Conservation (phyloP, 2,888 invertebrate species). For the Ophion obscuratus region DNA sequence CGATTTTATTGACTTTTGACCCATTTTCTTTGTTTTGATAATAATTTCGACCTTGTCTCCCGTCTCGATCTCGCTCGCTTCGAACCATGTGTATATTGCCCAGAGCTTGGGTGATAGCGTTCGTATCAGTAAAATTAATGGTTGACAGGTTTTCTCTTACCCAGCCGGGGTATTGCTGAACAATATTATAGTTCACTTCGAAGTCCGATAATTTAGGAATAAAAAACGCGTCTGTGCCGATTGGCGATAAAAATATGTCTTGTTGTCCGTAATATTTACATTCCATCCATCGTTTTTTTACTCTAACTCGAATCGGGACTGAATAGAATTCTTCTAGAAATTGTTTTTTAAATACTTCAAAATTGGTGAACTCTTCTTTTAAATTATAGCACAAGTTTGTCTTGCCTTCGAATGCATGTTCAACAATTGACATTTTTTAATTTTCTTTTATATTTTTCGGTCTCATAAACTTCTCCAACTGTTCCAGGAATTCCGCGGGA, state of each 20-base stretch:
- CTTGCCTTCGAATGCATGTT: slow-evolving; percentile 43
- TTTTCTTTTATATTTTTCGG: slow-evolving; percentile 40
- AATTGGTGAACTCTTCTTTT: neutral
- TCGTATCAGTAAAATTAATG: slow-evolving; percentile 2
- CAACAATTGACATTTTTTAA: slow-evolving; percentile 25
- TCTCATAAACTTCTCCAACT: too few relatives aligned
- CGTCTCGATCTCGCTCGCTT: too few relatives aligned
- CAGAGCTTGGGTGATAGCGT: too few relatives aligned
- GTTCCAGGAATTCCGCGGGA: slow-evolving; percentile 23
- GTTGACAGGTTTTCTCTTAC: slow-evolving; percentile 22
- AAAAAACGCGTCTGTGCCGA: slow-evolving; percentile 30
- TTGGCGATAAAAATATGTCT: slow-evolving; percentile 36
- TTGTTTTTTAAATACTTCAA: slow-evolving; percentile 6
- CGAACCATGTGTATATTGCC: too few relatives aligned
- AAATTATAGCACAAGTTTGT: neutral
- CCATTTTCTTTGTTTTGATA: too few relatives aligned
- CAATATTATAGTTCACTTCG: neutral
- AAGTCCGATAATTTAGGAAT: neutral
- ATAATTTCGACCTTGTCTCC: too few relatives aligned
- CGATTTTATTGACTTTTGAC: too few relatives aligned
- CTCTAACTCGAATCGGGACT: slow-evolving; percentile 24
- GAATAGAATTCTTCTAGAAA: slow-evolving; percentile 38
- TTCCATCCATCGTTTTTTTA: slow-evolving; percentile 36
- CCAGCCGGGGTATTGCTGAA: slow-evolving; percentile 25
- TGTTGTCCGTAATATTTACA: slow-evolving; percentile 5